Base-by-base conservation (phyloP, 2,888 invertebrate genomes). In the Lasioglossum malachurum region DNA sequence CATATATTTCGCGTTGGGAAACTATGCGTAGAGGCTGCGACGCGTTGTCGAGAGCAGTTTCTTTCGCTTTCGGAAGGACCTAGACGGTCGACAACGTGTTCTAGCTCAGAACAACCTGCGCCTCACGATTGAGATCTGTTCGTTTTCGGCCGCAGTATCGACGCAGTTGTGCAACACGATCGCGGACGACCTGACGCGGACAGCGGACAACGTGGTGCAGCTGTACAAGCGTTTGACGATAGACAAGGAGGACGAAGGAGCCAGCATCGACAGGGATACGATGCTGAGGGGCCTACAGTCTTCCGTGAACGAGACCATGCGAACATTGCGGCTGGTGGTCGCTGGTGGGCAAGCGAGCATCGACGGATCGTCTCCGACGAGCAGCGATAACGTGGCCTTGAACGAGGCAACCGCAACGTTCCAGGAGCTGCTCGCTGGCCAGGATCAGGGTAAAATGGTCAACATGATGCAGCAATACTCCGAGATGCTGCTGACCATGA, bases 191-290 rank as follows among this genome's bases (percentile, higher is more conserved):
- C 95, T 97, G 86, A 97, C 97, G 14, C 96, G 96, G 89, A 97
- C 97, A 0, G 97, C 97, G 4, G 96, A 97, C 90, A 97, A 97
- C 92, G 97, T 97, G 69, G 97, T 97, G 4, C 97, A 97, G 94
- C 95, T 98, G 75, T 97, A 97, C 95, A 96, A 97, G 84, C 96
- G 97, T 80, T 95, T 97, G 84, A 95, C 96, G 16, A 93, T 95
- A 84, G 97, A 97, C 89, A 96, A 96, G 76, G 94, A 94, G 31
- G 94, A 95, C 53, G 95, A 95, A 83, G 76, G 84, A 31, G 93
- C 83, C 77, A 92, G 89, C 83, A 93, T 93, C 71, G 95, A 95
- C 82, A 94, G 95, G 87, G 95, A 95, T 49, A 96, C 96, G 83
- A 95, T 96, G 95, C 93, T 96, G 57, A 96, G 96, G 23, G 95